phyloP scores from a whole-genome alignment of 2,888 invertebrate genomes.

The Crematogaster levior region DNA sequence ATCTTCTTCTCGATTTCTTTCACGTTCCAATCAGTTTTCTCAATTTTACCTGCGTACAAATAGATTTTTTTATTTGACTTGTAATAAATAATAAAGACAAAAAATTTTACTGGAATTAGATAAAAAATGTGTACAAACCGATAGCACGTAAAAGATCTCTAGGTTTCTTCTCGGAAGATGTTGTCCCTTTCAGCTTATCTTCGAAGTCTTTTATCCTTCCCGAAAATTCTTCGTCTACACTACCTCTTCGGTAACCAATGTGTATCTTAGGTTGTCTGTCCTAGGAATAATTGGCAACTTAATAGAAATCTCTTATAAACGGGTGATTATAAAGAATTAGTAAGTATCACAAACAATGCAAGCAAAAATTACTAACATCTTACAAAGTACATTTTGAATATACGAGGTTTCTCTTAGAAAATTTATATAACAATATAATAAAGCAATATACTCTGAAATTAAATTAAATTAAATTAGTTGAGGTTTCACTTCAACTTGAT shows the following conservation, averaged over 20 bases:
- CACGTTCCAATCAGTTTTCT: slow-evolving; percentile 96
- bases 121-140: slow-evolving; percentile 83
- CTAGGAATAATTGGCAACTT: slow-evolving; percentile 74
- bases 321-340: background rate
- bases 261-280: slow-evolving; percentile 85
- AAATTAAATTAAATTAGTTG: background rate
- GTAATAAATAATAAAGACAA: background rate
- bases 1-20: slow-evolving; percentile 96
- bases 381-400: background rate
- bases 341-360: slow-evolving; percentile 9
- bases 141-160: slow-evolving; percentile 95
- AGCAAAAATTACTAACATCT: background rate
- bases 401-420: background rate
- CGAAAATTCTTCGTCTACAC: slow-evolving; percentile 88
- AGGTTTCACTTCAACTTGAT: background rate
- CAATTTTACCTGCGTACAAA: slow-evolving; percentile 90
- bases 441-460: background rate
- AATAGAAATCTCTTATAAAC: slow-evolving; percentile 8
- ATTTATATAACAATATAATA: slow-evolving; percentile 1
- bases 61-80: background rate
- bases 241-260: slow-evolving; percentile 82
- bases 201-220: slow-evolving; percentile 91
- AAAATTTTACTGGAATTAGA: background rate
- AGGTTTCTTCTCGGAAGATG: slow-evolving; percentile 91
- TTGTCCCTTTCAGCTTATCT: slow-evolving; percentile 90